phyloP scores from a whole-genome alignment of 2,888 invertebrate genomes.

The Metacarcinus magister region DNA sequence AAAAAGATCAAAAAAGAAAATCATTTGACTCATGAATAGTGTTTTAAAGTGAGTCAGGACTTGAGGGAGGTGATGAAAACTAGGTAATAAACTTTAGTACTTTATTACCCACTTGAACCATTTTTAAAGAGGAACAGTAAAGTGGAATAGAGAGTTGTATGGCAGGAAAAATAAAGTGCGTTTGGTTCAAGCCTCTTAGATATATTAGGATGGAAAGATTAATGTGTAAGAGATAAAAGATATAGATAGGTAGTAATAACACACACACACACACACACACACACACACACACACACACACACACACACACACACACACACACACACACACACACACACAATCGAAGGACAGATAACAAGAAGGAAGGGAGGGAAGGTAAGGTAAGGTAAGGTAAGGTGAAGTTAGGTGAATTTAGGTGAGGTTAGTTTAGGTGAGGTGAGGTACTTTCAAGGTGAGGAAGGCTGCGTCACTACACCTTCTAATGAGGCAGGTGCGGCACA shows the following conservation, averaged over 20 bases:
- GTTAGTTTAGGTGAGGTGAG: not conserved
- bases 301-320: slow-evolving; percentile 61
- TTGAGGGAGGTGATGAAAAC: not conserved
- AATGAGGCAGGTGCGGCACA: not conserved
- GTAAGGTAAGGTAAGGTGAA: not conserved
- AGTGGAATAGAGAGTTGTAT: not conserved
- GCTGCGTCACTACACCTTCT: not conserved
- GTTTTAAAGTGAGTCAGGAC: not conserved
- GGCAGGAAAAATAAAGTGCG: not conserved
- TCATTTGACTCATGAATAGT: not conserved
- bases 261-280: not conserved
- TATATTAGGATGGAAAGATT: not conserved
- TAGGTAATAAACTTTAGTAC: not conserved
- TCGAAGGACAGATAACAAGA: not conserved
- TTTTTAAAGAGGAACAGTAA: not conserved
- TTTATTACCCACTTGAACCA: not conserved
- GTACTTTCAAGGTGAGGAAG: too few species aligned
- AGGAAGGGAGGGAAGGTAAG: not conserved
- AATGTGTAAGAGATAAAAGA: not conserved
- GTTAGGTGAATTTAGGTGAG: not conserved
- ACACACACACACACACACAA: slow-evolving; percentile 27
- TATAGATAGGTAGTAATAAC: not conserved
- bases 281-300: slow-evolving; percentile 36
- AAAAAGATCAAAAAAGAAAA: too few species aligned
- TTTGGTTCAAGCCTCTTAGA: not conserved